Evolutionary conservation across 2,888 invertebrate species (phyloP).

Genomic region (Steinernema carpocapsae): DNA sequence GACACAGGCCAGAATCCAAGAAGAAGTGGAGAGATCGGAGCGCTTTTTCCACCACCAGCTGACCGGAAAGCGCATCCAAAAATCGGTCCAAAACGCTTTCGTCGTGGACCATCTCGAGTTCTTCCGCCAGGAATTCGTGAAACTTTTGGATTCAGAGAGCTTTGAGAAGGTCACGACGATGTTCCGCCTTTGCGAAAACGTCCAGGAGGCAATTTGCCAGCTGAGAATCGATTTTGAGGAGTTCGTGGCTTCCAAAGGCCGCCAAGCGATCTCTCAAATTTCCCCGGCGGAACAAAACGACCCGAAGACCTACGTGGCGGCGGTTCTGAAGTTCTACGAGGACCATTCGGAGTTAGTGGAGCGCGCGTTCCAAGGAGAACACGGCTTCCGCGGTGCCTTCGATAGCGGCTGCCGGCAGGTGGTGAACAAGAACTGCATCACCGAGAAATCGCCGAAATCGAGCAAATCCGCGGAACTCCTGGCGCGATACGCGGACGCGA

Average conservation of each 20-base stretch:
- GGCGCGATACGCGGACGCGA: neutral
- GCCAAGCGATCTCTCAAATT: conserved; percentile 89
- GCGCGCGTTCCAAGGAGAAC: neutral
- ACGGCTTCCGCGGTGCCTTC: neutral
- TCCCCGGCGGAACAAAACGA: conserved; percentile 69
- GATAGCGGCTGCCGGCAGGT: neutral
- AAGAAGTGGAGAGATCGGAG: neutral
- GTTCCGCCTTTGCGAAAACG: conserved; percentile 89
- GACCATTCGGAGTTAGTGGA: neutral
- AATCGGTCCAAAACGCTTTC: neutral
- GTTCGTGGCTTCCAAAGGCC: conserved; percentile 90
- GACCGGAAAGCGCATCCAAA: neutral
- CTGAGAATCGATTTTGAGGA: conserved; percentile 85
- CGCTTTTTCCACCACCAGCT: neutral
- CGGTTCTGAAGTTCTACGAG: neutral
- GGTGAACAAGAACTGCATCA: neutral
- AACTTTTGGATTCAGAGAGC: neutral
- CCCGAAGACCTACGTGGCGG: neutral
- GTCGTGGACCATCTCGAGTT: neutral
- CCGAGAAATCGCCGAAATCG: neutral
- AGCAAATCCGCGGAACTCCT: conserved; percentile 16
- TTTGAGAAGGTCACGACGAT: conserved; percentile 84
- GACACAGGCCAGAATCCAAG: neutral
- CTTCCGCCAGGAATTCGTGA: neutral
- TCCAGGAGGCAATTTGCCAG: conserved; percentile 88